These are phyloP conservation scores for Heteropelma amictum DNA, from an alignment of 2,888 invertebrate species.

Conservation along the genomic window DNA sequence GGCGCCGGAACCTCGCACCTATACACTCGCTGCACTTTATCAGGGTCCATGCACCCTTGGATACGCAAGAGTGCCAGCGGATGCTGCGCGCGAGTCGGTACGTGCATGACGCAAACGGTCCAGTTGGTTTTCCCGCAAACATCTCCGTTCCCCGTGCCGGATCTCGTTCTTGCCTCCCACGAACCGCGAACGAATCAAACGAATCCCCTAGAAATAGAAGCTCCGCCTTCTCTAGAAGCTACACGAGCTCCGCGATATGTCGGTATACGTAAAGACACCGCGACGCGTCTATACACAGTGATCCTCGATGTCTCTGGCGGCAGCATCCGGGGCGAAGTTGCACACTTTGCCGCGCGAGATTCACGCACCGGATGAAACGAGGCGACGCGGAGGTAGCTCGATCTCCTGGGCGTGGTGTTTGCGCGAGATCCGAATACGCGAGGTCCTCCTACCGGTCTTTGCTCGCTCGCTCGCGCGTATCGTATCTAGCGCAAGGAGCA, in stretches of 20 bases:
- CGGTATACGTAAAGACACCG: neutral
- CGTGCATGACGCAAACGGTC: too few relatives aligned
- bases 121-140: slow-evolving; percentile 1
- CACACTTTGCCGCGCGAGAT: slow-evolving; percentile 45
- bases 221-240: slow-evolving; percentile 74
- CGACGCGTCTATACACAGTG: slow-evolving; percentile 20
- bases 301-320: slow-evolving; percentile 50
- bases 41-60: too few relatives aligned
- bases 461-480: slow-evolving; percentile 14
- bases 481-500: slow-evolving; percentile 56
- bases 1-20: too few relatives aligned
- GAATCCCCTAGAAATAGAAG: slow-evolving; percentile 63
- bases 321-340: slow-evolving; percentile 58
- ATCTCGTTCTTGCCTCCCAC: slow-evolving; percentile 53
- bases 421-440: neutral
- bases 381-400: slow-evolving; percentile 12
- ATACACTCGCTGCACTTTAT: slow-evolving; percentile 28
- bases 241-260: slow-evolving; percentile 31
- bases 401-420: slow-evolving; percentile 63
- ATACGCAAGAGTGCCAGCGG: too few relatives aligned
- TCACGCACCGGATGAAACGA: slow-evolving; percentile 49
- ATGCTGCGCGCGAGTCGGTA: too few relatives aligned
- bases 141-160: slow-evolving; percentile 23
- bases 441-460: slow-evolving; percentile 50
- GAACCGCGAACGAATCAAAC: slow-evolving; percentile 48